phyloP scores from a whole-genome alignment of 2,888 invertebrate species.

The Tenthredo mesomela region DNA sequence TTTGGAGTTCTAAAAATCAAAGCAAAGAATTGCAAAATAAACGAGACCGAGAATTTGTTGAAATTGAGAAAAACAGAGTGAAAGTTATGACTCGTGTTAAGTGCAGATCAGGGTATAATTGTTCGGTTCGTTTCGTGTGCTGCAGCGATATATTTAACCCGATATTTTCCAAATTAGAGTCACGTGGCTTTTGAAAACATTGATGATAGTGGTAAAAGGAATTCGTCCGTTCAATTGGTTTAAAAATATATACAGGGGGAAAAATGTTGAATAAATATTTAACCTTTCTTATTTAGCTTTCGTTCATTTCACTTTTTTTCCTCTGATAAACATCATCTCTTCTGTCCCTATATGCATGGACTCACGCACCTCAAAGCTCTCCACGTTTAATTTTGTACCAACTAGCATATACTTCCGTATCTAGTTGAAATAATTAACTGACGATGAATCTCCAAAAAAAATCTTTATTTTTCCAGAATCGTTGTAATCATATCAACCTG shows the following conservation, averaged over 20 bases:
- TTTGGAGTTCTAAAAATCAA: not conserved
- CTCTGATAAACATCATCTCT: not conserved
- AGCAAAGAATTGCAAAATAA: not conserved
- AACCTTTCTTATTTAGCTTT: not conserved
- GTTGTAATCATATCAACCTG: not conserved
- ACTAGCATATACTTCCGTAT: not conserved
- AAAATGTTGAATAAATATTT: constrained; percentile 18
- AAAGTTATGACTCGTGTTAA: no score
- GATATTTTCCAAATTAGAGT: constrained; percentile 7
- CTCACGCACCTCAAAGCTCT: not conserved
- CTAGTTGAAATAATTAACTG: not conserved
- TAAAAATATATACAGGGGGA: not conserved
- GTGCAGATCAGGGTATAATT: no score
- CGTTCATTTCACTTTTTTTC: constrained; percentile 19
- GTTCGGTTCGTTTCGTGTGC: no score
- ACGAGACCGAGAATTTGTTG: not conserved
- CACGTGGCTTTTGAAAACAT: not conserved
- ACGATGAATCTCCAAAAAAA: not conserved
- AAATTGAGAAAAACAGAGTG: not conserved
- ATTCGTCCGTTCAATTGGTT: constrained; percentile 17
- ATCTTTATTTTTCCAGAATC: not conserved
- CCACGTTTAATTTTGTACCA: not conserved
- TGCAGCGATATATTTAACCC: constrained; percentile 2
- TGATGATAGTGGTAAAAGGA: not conserved
- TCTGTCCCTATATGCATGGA: not conserved